phyloP scores from a whole-genome alignment of 2,113 vertebrate genomes.

The Acanthochromis polyacanthus region DNA sequence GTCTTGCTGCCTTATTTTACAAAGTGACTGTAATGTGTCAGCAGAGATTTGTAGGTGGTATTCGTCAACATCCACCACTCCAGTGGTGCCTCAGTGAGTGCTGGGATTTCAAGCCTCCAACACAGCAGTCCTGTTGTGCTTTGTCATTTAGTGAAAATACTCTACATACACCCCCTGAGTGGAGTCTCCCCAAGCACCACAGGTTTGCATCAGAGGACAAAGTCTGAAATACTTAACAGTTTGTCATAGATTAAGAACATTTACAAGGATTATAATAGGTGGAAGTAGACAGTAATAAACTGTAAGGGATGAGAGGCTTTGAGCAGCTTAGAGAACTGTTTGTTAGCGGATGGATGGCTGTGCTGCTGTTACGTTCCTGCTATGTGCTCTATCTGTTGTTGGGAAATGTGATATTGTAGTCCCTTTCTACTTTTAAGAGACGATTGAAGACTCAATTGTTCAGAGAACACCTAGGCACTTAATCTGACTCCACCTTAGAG shows the following conservation, averaged over 20 bases:
- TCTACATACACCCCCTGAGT: not conserved
- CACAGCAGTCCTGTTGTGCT: constrained; percentile 13
- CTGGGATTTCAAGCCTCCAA: constrained; percentile 14
- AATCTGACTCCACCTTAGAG: no score
- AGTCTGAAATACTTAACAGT: constrained; percentile 9
- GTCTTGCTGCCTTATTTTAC: constrained; percentile 3
- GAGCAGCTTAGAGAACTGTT: not conserved
- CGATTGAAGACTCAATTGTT: no score
- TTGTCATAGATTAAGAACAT: constrained; percentile 41
- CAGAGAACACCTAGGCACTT: no score
- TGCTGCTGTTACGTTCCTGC: not conserved
- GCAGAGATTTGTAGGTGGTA: constrained; percentile 4
- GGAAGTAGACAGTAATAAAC: constrained; percentile 25
- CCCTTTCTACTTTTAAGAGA: no score
- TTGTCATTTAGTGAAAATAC: not conserved
- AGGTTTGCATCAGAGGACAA: constrained; percentile 16
- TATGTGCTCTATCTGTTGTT: constrained; percentile 15
- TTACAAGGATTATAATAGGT: constrained; percentile 36
- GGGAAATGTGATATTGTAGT: not conserved
- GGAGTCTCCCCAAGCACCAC: not conserved
- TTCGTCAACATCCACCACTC: constrained; percentile 30
- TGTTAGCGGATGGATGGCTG: constrained; percentile 22
- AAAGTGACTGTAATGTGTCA: not conserved
- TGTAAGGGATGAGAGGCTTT: constrained; percentile 36
- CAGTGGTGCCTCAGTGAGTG: not conserved